Evolutionary conservation across 2,797 vertebrate species (phyloP), one percentile per base, ranked within the genome.

Genomic region (Cirrhinus mrigala): DNA sequence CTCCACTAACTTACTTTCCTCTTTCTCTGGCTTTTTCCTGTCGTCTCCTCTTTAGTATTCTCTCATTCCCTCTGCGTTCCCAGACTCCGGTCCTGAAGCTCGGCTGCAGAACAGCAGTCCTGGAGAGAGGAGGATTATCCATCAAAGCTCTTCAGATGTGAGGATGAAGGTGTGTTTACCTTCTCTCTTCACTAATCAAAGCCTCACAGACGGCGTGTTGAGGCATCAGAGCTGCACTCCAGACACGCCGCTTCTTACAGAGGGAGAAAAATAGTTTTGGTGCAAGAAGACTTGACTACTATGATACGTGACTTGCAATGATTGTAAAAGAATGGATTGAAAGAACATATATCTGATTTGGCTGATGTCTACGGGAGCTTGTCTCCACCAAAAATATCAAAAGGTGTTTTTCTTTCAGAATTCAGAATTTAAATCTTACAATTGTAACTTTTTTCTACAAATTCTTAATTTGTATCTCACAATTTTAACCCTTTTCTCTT

Each of bases 101-200:
- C 74, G 66, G 83, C 77, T 87, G 69, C 10, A 90, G 90, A 90
- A 90, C 90, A 89, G 86, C 52, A 91, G 92, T 94, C 90, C 89
- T 87, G 90, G 89, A 87, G 86, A 89, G 70, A 83, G 78, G 56
- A 79, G 29, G 84, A 44, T 58, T 15, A n/a, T 14, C 37, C 40
- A 46, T 70, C 11, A n/a, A 1, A 27, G 50, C 50, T 52, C 50
- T 52, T 18, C 50, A 52, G 50, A 16, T 50, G 82, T 71, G 84
- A 54, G 87, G 40, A 44, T 94, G 93, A 92, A 90, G 90, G 89
- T 92, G 92, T 90, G 92, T 73, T 94, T 92, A 91, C 92, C 93
- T 89, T 77, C 81, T 73, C 89, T 93, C 90, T 90, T 90, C 91
- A 91, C 87, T 91, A 90, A 94, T 94, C 92, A 93, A 93, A 94